Percentiles rank a stretch among this genome's conserved stretches.
phyloP scores from a whole-genome alignment of 2,888 invertebrate genomes.

The Caenorhabditis sp. region DNA sequence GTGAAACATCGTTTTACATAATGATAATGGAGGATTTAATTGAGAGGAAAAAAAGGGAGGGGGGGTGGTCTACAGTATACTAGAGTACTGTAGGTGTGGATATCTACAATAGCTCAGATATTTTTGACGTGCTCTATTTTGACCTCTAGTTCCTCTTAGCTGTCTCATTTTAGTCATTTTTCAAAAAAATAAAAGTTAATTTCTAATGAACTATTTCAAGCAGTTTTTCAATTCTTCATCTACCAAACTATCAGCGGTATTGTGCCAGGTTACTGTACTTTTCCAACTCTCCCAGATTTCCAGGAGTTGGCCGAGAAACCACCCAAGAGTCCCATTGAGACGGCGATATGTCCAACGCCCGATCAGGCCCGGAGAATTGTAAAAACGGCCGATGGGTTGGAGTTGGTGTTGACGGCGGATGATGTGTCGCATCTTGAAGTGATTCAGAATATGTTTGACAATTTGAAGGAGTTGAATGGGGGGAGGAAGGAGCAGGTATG shows the following conservation, averaged over 20 bases:
- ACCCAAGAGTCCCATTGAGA: conserved; percentile 9
- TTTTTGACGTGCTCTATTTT: no score
- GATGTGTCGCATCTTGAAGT: conserved; percentile 33
- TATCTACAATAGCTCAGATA: no score
- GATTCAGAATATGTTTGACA: conserved; percentile 27
- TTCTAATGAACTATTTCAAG: conserved; percentile 25
- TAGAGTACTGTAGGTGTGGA: no score
- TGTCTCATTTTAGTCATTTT: background rate
- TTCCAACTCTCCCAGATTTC: no score
- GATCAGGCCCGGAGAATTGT: conserved; percentile 30
- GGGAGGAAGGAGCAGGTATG: conserved; percentile 5
- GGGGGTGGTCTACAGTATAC: no score
- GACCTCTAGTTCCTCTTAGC: no score
- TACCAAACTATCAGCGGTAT: conserved; percentile 22
- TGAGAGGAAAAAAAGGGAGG: no score
- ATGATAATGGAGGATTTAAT: no score
- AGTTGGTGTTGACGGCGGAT: conserved; percentile 23
- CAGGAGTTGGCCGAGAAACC: no score
- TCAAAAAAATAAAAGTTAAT: background rate
- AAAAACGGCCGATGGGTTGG: conserved; percentile 26
- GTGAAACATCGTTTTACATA: no score
- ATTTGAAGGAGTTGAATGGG: conserved; percentile 19
- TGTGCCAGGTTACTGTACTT: background rate
- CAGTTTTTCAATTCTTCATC: conserved; percentile 28
- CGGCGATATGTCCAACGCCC: conserved; percentile 36